phyloP scores from a whole-genome alignment of 2,888 invertebrate genomes.

The Plutella xylostella region DNA sequence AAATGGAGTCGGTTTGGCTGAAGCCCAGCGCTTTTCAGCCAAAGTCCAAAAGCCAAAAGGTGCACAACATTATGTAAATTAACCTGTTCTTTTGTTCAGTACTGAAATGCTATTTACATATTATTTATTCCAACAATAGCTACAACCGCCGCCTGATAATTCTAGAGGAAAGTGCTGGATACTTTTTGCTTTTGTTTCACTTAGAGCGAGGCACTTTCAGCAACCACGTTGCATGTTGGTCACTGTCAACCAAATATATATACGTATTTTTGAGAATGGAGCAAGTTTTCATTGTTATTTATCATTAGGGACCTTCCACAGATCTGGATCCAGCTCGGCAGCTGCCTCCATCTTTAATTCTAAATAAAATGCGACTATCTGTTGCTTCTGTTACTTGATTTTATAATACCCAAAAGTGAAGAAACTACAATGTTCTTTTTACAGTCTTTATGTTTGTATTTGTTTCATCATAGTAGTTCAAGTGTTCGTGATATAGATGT shows the following conservation, averaged over 20 bases:
- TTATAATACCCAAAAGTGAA: too few species aligned
- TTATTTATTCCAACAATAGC: slow-evolving; percentile 57
- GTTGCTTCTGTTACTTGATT: too few species aligned
- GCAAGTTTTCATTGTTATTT: not conserved
- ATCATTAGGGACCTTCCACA: not conserved
- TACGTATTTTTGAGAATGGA: not conserved
- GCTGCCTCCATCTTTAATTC: too few species aligned
- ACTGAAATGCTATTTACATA: slow-evolving; percentile 53
- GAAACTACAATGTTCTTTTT: too few species aligned
- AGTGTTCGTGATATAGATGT: too few species aligned
- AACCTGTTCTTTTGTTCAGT: slow-evolving; percentile 57
- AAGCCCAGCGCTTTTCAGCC: slow-evolving; percentile 40
- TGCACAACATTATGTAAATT: slow-evolving; percentile 65
- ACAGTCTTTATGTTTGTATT: too few species aligned
- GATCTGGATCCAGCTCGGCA: too few species aligned
- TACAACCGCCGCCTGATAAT: not conserved
- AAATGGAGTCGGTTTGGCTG: slow-evolving; percentile 59
- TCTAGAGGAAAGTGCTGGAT: not conserved
- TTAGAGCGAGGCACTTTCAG: not conserved
- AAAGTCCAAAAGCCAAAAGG: slow-evolving; percentile 52
- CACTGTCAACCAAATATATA: not conserved
- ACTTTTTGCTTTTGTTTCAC: not conserved
- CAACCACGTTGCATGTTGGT: not conserved
- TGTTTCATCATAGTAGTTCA: too few species aligned
- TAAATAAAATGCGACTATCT: too few species aligned